Percentiles rank a stretch among this genome's conserved stretches.
phyloP scores from a whole-genome alignment of 2,888 invertebrate species.

The Ligdia adustata region DNA sequence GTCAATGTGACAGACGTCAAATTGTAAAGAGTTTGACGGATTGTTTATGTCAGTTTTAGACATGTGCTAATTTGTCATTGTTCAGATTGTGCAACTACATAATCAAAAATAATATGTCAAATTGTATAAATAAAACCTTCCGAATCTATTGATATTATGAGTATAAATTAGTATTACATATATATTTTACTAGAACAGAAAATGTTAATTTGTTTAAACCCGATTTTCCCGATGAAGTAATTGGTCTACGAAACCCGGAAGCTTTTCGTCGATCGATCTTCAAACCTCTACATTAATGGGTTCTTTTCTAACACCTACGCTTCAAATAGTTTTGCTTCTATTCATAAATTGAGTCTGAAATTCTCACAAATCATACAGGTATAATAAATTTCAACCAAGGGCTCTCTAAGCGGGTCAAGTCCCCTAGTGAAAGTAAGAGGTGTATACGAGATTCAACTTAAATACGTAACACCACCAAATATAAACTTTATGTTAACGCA shows the following conservation, averaged over 20 bases:
- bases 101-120: no score
- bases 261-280: not conserved
- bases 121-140: no score
- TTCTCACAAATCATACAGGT: slow-evolving; percentile 38
- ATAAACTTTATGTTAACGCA: slow-evolving; percentile 22
- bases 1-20: slow-evolving; percentile 9
- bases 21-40: not conserved
- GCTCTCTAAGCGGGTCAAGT: slow-evolving; percentile 55
- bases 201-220: no score
- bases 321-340: slow-evolving; percentile 20
- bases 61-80: not conserved
- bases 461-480: slow-evolving; percentile 13
- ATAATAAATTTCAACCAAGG: slow-evolving; percentile 49
- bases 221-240: no score
- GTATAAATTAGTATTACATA: no score
- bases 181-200: no score
- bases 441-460: slow-evolving; percentile 17
- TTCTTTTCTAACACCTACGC: slow-evolving; percentile 27
- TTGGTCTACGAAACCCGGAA: not conserved
- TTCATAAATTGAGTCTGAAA: slow-evolving; percentile 34
- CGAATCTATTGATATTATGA: no score
- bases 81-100: no score
- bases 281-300: slow-evolving; percentile 1
- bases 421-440: slow-evolving; percentile 60
- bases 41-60: not conserved